Evolutionary conservation across 2,113 vertebrate species (phyloP), one percentile per base, ranked within the genome.

Genomic region (Indicator indicator): DNA sequence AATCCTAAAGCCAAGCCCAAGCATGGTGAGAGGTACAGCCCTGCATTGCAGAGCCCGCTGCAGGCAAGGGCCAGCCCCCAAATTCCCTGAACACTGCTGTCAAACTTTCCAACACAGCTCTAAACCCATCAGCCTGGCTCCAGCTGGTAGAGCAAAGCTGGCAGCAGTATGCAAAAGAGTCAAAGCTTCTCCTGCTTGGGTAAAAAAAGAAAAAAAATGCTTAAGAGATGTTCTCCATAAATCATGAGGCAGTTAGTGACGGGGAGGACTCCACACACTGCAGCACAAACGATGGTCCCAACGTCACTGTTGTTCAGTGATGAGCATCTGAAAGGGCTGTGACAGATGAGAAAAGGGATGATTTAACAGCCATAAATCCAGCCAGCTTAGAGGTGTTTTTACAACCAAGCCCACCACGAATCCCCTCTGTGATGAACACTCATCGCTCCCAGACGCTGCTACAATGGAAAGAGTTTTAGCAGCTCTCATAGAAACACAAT

Each of bases 341-440:
- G 94, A 82, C 86, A 70, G 94, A 75, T 75, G 92, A 92, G 93
- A 65, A 84, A 50, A 75, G 77, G 73, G 83, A 86, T 84, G 92
- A 93, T 95, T 94, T 88, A 96, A 81, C 72, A 74, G 86, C 92
- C 90, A 75, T 95, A 95, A 96, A 96, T 96, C 96, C 94, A 86
- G 83, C 36, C 55, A 33, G 92, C 92, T 91, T 90, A 74, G 94
- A 91, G 94, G 90, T 90, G 89, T 92, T 95, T 95, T 96, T 92
- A 94, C 92, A 96, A 32, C 71, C 91, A 76, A 89, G 6, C 84
- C 93, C 93, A 87, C 79, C 89, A 76, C 12, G 71, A 93, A 90
- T 87, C 89, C 91, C 88, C 86, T 92, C 82, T 76, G 78, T 96
- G 91, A 95, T 46, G 86, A 95, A 79, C 72, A 73, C 94, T 94